These are phyloP conservation scores for Conger conger DNA, from an alignment of 2,113 vertebrate species.

Conservation along the genomic window DNA sequence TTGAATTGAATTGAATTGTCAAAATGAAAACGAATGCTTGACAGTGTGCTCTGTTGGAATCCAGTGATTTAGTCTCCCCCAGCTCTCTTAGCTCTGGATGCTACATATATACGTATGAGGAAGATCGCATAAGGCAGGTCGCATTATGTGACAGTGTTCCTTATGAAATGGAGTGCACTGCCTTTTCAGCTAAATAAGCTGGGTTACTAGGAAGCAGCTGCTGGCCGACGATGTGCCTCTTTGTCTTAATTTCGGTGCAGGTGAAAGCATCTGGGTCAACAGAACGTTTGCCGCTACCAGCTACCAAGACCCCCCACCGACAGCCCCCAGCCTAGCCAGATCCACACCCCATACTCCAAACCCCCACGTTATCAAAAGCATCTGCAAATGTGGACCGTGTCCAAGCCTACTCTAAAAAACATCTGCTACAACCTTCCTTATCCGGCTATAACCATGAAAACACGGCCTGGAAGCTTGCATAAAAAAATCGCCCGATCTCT, in stretches of 20 bases:
- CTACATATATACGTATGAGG: not conserved
- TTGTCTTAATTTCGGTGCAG: conserved; percentile 6
- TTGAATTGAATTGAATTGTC: too few species aligned
- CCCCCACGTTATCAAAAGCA: not conserved
- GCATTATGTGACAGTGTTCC: not conserved
- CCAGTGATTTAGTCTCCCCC: too few species aligned
- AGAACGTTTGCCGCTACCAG: not conserved
- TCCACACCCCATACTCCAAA: not conserved
- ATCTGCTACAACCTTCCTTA: conserved; percentile 10
- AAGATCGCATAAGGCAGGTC: not conserved
- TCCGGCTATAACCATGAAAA: not conserved
- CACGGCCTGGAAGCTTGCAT: not conserved
- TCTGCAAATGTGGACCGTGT: not conserved
- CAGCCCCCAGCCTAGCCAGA: not conserved
- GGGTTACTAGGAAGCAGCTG: not conserved
- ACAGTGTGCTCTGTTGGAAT: too few species aligned
- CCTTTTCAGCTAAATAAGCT: not conserved
- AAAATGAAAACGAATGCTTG: too few species aligned
- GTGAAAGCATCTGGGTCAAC: conserved; percentile 18
- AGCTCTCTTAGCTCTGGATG: not conserved
- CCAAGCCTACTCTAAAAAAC: not conserved
- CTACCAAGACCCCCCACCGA: not conserved
- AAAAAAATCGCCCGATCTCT: not conserved
- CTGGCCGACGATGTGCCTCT: not conserved
- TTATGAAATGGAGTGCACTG: not conserved